Evolutionary conservation across 2,797 vertebrate species (phyloP).

Genomic region (Rhynchonycteris naso): DNA sequence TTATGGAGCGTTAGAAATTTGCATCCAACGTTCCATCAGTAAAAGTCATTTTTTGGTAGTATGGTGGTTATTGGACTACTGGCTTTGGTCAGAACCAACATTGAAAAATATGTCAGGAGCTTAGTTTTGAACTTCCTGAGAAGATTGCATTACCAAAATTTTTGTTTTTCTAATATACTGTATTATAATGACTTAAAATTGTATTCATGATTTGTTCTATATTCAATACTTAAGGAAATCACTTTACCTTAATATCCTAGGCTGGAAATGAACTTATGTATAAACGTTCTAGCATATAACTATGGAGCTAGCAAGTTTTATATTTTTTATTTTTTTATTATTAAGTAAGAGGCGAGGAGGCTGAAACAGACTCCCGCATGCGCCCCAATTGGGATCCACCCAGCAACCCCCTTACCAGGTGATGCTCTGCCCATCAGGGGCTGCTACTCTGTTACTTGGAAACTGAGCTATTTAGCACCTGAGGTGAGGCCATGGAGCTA

Average conservation of each 20-base stretch:
- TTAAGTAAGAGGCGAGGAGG: too few species aligned
- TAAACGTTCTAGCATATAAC: not conserved
- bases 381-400: too few species aligned
- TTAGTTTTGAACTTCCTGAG: conserved; percentile 35
- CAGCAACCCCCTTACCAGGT: too few species aligned
- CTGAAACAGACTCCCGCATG: too few species aligned
- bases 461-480: too few species aligned
- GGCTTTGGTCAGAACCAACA: not conserved
- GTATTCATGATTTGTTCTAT: not conserved
- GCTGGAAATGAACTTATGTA: conserved; percentile 24
- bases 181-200: not conserved
- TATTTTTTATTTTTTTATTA: not conserved
- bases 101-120: not conserved
- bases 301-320: not conserved
- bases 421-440: too few species aligned
- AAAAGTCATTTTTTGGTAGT: not conserved
- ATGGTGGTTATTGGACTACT: not conserved
- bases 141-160: not conserved
- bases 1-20: not conserved
- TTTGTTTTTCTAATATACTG: conserved; percentile 45
- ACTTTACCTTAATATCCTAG: not conserved
- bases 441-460: too few species aligned
- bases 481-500: too few species aligned
- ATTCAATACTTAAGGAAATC: conserved; percentile 15
- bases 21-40: not conserved